Base-by-base conservation (phyloP, 2,888 invertebrate species). In the Dicycla oo region DNA sequence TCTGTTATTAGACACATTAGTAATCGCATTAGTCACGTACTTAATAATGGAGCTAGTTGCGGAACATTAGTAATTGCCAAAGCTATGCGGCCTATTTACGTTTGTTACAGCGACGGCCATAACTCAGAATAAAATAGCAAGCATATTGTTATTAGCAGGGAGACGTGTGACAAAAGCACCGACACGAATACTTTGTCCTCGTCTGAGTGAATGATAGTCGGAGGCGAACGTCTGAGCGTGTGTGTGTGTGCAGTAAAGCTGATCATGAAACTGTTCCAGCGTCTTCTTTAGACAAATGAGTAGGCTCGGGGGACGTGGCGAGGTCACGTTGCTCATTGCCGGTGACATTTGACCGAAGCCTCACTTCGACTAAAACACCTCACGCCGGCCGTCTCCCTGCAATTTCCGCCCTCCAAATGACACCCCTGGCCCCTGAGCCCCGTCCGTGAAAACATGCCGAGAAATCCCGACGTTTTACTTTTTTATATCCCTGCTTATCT, bases 321-420 rank as follows among this genome's bases (percentile, higher is more conserved):
- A 89, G 89, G 91, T 90, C 91, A 89, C 89, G 89, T 88, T 81
- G 87, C 89, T 90, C 89, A 89, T 91, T 90, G 90, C 88, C 89
- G 83, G 88, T 90, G 92, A 92, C 91, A 92, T 92, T 91, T 91
- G 91, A 90, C 90, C 89, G 91, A 91, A 88, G 87, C 88, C 88
- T 90, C 87, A 88, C 88, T 91, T 89, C 88, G 77, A 88, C 86
- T 90, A 87, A 89, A 89, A 87, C 88, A 91, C 91, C 90, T 91
- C 88, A 85, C 88, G 80, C 84, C 88, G 87, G 84, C 87, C 86
- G 86, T 86, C 88, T 89, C 88, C 87, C 89, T 88, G 88, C 90
- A 92, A 93, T 93, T 93, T 92, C 91, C 92, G 92, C 89, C 88
- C 88, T 87, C 87, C 80, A 88, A 93, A 93, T 88, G 90, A 91